Conservation (phyloP, 2,888 invertebrate genomes). For the Omphaloscelis lunosa region DNA sequence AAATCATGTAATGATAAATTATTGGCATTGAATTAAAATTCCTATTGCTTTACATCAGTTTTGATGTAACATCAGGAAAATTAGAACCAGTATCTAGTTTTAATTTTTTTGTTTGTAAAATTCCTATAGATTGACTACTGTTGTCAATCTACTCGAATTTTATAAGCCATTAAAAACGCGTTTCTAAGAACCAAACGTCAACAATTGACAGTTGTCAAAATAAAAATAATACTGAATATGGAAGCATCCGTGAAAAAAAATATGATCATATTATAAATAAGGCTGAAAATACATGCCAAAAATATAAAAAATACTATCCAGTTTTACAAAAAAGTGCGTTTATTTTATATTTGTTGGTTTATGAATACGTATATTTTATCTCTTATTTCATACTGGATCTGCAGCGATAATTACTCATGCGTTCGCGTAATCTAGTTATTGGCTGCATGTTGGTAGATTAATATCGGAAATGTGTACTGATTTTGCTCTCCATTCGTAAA, state of each 20-base stretch:
- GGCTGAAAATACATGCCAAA: background rate
- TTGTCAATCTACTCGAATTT: too few relatives aligned
- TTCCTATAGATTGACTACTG: too few relatives aligned
- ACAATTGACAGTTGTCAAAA: background rate
- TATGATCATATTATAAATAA: background rate
- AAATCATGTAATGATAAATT: background rate
- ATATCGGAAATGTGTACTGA: constrained; percentile 7
- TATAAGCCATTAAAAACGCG: background rate
- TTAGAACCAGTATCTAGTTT: too few relatives aligned
- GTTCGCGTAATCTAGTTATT: constrained; percentile 29
- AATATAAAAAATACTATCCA: background rate
- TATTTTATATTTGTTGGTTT: background rate
- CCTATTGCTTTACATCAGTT: too few relatives aligned
- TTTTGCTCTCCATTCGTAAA: background rate
- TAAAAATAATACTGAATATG: background rate
- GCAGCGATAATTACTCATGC: constrained; percentile 8
- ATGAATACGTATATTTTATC: constrained; percentile 2
- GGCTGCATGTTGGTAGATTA: constrained; percentile 3
- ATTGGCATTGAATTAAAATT: background rate
- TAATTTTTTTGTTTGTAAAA: too few relatives aligned
- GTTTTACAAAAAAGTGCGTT: background rate
- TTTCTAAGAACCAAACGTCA: background rate
- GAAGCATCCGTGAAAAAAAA: background rate
- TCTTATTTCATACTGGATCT: background rate
- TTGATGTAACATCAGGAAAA: background rate